Conservation (phyloP, 2,113 vertebrate genomes). For the Brachirus orientalis region DNA sequence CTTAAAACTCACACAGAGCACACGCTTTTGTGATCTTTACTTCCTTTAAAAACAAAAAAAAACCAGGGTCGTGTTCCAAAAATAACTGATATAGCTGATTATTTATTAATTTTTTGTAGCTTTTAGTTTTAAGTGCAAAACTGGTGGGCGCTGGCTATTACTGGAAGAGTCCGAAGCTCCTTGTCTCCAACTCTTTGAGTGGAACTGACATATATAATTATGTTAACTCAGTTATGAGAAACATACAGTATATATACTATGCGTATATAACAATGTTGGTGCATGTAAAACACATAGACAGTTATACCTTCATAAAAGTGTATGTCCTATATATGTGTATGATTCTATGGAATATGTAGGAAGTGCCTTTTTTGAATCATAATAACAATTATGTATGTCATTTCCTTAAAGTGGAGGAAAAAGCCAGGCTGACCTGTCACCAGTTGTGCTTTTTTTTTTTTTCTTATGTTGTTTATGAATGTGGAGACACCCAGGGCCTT, state of each 20-base stretch:
- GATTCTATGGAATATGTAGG: slow-evolving; percentile 77
- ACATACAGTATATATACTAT: slow-evolving; percentile 61
- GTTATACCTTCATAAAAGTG: slow-evolving; percentile 73
- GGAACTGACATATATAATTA: slow-evolving; percentile 83
- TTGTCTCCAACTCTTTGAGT: slow-evolving; percentile 70
- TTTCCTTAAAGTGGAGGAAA: slow-evolving; percentile 78
- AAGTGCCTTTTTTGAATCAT: slow-evolving; percentile 83
- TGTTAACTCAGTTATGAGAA: slow-evolving; percentile 61
- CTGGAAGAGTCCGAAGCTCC: slow-evolving; percentile 77
- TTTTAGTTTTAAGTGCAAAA: slow-evolving; percentile 75
- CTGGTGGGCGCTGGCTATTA: slow-evolving; percentile 81
- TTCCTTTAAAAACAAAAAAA: slow-evolving; percentile 70
- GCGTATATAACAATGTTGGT: slow-evolving; percentile 66
- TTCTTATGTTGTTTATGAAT: slow-evolving; percentile 66
- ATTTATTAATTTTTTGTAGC: slow-evolving; percentile 82
- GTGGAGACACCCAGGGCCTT: slow-evolving; percentile 80
- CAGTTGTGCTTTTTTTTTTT: slow-evolving; percentile 63
- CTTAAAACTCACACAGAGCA: slow-evolving; percentile 83
- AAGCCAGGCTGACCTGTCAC: slow-evolving; percentile 69
- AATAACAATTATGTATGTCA: slow-evolving; percentile 80
- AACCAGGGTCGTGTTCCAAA: slow-evolving; percentile 84
- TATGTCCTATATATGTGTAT: slow-evolving; percentile 80
- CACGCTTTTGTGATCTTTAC: slow-evolving; percentile 81
- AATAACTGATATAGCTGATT: slow-evolving; percentile 77
- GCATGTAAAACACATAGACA: slow-evolving; percentile 69